phyloP scores from a whole-genome alignment of 2,888 invertebrate species.

The Dolichopus griseipennis region DNA sequence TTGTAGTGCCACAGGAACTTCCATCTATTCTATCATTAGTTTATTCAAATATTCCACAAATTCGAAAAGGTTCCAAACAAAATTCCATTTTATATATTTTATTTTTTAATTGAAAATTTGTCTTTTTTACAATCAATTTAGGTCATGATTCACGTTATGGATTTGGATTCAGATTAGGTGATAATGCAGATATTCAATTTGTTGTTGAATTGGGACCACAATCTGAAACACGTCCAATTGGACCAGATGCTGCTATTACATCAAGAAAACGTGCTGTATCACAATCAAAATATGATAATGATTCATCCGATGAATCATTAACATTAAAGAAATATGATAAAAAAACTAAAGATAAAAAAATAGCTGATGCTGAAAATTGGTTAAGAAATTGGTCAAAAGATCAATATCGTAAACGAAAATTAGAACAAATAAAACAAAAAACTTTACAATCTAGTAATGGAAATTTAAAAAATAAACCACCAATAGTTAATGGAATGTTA shows the following conservation, averaged over 20 bases:
- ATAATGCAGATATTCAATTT: constrained; percentile 73
- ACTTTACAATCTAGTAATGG: neutral
- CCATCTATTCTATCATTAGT: constrained; percentile 69
- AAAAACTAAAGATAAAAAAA: neutral
- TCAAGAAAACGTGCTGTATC: neutral
- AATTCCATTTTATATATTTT: constrained; percentile 10
- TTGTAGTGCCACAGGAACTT: constrained; percentile 72
- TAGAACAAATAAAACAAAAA: neutral
- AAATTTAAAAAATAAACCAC: neutral
- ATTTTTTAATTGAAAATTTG: neutral
- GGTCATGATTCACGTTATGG: constrained; percentile 73
- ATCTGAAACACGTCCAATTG: constrained; percentile 60
- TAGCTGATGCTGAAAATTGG: neutral
- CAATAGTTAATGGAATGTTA: neutral
- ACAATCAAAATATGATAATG: neutral
- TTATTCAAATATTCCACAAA: constrained; percentile 75
- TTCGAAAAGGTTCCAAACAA: constrained; percentile 85
- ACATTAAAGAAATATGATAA: neutral
- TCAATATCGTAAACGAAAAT: neutral
- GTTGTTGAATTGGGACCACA: constrained; percentile 70
- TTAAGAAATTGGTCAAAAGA: neutral
- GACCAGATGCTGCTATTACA: constrained; percentile 26
- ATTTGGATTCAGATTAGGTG: constrained; percentile 69
- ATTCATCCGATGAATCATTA: neutral
- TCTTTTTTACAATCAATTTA: constrained; percentile 32